Evolutionary conservation across 2,113 vertebrate genomes (phyloP).

Genomic region (Megaceryle maxima): DNA sequence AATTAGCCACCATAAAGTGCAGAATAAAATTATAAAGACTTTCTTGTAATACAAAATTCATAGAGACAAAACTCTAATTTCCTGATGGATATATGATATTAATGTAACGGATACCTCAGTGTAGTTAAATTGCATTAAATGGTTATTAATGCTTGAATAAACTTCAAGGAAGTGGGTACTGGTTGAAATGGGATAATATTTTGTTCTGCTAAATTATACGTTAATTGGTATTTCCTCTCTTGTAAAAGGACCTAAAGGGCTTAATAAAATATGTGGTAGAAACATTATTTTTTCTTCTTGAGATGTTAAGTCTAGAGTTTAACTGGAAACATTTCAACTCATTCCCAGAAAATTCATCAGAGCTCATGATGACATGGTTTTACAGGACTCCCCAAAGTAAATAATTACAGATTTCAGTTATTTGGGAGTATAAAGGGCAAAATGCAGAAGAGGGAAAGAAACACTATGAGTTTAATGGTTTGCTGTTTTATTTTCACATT

Average conservation of each 20-base stretch:
- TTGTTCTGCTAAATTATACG: conserved; percentile 86
- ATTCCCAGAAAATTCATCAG: conserved; percentile 79
- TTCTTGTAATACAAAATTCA: conserved; percentile 83
- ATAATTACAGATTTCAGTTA: conserved; percentile 49
- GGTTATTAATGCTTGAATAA: conserved; percentile 88
- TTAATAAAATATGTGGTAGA: conserved; percentile 82
- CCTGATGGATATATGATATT: conserved; percentile 86
- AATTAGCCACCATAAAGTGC: conserved; percentile 78
- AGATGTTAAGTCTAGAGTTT: conserved; percentile 75
- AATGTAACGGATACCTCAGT: conserved; percentile 85
- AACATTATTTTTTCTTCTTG: conserved; percentile 66
- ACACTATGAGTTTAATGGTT: accelerated
- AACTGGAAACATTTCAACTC: conserved; percentile 74
- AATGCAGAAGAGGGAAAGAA: not conserved
- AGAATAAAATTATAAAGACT: conserved; percentile 79
- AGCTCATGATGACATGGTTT: conserved; percentile 46
- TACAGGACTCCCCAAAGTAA: conserved; percentile 65
- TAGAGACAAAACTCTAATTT: conserved; percentile 86
- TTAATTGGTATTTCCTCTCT: conserved; percentile 87
- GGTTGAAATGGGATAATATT: conserved; percentile 86
- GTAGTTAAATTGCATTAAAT: conserved; percentile 88
- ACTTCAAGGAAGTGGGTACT: conserved; percentile 85
- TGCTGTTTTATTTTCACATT: not conserved
- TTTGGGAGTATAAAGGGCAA: not conserved
- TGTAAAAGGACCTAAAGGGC: conserved; percentile 84